Conservation (phyloP, 1,140 invertebrate species). For the Drosophila funebris region DNA sequence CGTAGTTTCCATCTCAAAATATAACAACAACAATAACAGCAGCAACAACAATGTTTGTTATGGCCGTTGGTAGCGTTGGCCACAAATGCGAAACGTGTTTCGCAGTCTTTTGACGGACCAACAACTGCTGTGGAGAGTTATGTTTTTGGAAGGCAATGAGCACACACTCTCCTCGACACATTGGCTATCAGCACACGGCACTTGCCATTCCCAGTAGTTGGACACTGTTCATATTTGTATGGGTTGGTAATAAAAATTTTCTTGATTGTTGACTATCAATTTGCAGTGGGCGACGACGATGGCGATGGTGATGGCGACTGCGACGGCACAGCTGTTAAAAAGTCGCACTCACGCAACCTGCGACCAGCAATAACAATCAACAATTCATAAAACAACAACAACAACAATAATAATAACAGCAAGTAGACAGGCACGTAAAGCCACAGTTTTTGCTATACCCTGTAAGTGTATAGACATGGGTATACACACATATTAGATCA, state of each 20-base stretch:
- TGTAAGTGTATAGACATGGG: background rate
- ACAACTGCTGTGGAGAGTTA: constrained; percentile 26
- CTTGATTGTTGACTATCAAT: constrained; percentile 42
- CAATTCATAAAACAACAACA: constrained; percentile 12
- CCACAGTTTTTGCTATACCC: constrained; percentile 13
- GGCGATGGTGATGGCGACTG: background rate
- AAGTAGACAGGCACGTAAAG: constrained; percentile 1
- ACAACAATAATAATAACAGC: background rate
- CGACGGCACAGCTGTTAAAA: constrained; percentile 19
- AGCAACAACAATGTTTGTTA: background rate
- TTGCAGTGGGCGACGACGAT: constrained; percentile 23
- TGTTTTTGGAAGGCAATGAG: background rate
- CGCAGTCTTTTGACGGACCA: constrained; percentile 23
- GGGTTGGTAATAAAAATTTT: constrained; percentile 31
- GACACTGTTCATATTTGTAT: constrained; percentile 41
- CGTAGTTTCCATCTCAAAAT: constrained; percentile 10
- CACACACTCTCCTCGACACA: background rate
- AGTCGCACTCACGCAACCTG: constrained; percentile 14
- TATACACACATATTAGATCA: background rate
- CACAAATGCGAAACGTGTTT: constrained; percentile 46
- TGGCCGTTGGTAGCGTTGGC: background rate
- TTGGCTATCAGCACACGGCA: constrained; percentile 7
- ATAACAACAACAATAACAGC: background rate
- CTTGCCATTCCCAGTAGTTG: constrained; percentile 36
- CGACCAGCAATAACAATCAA: constrained; percentile 23